A percentile compares a stretch with the other conserved stretches of the same genome.
Conservation (phyloP, 2,888 invertebrate species). For the Omphaloscelis lunosa region DNA sequence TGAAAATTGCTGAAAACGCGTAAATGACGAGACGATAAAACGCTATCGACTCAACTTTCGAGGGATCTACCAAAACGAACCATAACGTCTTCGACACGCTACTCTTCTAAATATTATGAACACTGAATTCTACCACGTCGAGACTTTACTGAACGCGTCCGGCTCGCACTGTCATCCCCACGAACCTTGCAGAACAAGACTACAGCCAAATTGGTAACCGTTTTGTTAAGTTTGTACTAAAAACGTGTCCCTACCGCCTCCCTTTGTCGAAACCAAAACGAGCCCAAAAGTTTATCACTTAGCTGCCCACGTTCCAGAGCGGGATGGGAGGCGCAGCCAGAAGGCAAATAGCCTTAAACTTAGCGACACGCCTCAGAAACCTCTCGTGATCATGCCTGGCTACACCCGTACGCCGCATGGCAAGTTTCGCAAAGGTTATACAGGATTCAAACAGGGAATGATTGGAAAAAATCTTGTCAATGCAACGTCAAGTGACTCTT, state of each 20-base stretch:
- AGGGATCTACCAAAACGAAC: conserved; percentile 43
- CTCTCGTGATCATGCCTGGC: background rate
- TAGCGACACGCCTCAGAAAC: background rate
- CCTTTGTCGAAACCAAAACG: conserved; percentile 71
- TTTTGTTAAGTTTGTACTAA: conserved; percentile 78
- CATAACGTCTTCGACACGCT: conserved; percentile 41
- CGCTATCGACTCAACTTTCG: conserved; percentile 11
- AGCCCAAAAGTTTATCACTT: conserved; percentile 43
- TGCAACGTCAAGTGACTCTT: conserved; percentile 33
- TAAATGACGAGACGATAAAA: conserved; percentile 26
- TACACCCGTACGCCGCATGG: conserved; percentile 36
- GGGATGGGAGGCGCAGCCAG: conserved; percentile 13
- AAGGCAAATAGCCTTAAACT: background rate
- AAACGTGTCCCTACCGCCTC: conserved; percentile 80
- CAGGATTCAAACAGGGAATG: conserved; percentile 64
- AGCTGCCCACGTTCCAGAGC: conserved; percentile 53
- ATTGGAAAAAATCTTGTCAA: conserved; percentile 57
- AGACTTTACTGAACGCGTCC: conserved; percentile 15
- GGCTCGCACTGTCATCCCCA: conserved; percentile 53
- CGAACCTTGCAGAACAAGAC: conserved; percentile 68
- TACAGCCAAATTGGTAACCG: conserved; percentile 82
- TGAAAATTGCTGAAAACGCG: conserved; percentile 11
- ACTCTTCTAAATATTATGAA: conserved; percentile 45
- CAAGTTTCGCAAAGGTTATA: conserved; percentile 56
- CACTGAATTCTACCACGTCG: conserved; percentile 32